phyloP scores from a whole-genome alignment of 2,113 vertebrate species.

The Odontesthes bonariensis region DNA sequence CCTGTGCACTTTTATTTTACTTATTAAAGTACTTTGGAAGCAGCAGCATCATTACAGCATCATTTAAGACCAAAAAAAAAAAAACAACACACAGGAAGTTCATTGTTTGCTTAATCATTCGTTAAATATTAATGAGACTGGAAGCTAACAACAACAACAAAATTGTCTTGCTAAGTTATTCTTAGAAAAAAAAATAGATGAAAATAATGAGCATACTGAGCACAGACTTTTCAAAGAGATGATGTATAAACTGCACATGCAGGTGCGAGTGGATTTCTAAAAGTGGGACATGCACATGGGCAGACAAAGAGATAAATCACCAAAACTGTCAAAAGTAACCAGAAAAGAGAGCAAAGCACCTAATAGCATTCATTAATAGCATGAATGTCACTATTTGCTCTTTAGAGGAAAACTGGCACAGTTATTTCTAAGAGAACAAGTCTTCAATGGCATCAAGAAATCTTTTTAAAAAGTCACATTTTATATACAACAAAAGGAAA shows the following conservation, averaged over 20 bases:
- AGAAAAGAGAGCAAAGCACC: background rate
- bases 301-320: constrained; percentile 24
- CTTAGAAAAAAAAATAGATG: background rate
- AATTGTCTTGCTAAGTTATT: too few relatives aligned
- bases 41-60: too few relatives aligned
- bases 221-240: background rate
- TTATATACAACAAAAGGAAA: too few relatives aligned
- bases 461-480: background rate
- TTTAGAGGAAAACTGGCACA: background rate
- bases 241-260: constrained; percentile 16
- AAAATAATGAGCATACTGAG: background rate
- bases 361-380: constrained; percentile 28
- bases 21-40: too few relatives aligned
- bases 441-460: background rate
- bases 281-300: constrained; percentile 27
- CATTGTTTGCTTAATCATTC: too few relatives aligned
- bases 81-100: too few relatives aligned
- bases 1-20: too few relatives aligned
- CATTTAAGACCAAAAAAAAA: too few relatives aligned
- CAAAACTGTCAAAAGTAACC: constrained; percentile 18
- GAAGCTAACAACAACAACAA: too few relatives aligned
- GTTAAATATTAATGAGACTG: too few relatives aligned
- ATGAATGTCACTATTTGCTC: background rate
- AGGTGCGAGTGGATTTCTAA: constrained; percentile 28
- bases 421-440: background rate